phyloP scores from a whole-genome alignment of 2,797 vertebrate species.

The Parambassis ranga region DNA sequence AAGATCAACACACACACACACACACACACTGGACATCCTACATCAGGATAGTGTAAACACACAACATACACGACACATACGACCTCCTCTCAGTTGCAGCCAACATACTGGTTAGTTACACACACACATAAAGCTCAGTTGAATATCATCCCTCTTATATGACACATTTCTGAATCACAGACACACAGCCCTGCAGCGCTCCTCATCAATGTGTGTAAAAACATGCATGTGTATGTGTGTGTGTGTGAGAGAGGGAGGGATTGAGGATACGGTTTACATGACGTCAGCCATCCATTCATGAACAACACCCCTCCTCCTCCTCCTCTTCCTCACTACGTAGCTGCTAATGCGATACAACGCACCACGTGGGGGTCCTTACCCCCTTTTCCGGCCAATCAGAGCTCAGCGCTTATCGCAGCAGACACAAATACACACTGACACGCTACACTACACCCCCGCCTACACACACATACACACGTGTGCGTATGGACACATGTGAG shows the following conservation, averaged over 20 bases:
- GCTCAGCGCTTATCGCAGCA: slow-evolving; percentile 43
- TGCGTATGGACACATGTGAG: slow-evolving; percentile 34
- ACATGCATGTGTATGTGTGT: background rate
- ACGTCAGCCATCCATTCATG: slow-evolving; percentile 70
- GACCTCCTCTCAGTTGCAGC: slow-evolving; percentile 20
- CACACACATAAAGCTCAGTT: slow-evolving; percentile 10
- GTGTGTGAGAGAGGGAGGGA: slow-evolving; percentile 2
- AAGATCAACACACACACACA: too few relatives aligned
- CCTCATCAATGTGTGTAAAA: slow-evolving; percentile 3
- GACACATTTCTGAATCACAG: slow-evolving; percentile 31
- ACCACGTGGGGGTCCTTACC: slow-evolving; percentile 79
- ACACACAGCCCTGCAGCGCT: slow-evolving; percentile 15
- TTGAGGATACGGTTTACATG: slow-evolving; percentile 37
- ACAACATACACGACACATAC: background rate
- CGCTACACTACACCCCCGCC: slow-evolving; percentile 8
- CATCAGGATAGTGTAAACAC: background rate
- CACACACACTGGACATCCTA: background rate
- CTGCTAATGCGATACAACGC: slow-evolving; percentile 66
- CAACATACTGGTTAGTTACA: slow-evolving; percentile 37
- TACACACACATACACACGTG: slow-evolving; percentile 31
- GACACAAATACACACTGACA: slow-evolving; percentile 34
- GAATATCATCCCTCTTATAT: slow-evolving; percentile 40
- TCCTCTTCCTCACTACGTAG: slow-evolving; percentile 47
- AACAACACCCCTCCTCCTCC: slow-evolving; percentile 32
- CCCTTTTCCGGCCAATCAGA: slow-evolving; percentile 73